Conservation (phyloP, 1,140 invertebrate species). For the Acyrthosiphon pisum region DNA sequence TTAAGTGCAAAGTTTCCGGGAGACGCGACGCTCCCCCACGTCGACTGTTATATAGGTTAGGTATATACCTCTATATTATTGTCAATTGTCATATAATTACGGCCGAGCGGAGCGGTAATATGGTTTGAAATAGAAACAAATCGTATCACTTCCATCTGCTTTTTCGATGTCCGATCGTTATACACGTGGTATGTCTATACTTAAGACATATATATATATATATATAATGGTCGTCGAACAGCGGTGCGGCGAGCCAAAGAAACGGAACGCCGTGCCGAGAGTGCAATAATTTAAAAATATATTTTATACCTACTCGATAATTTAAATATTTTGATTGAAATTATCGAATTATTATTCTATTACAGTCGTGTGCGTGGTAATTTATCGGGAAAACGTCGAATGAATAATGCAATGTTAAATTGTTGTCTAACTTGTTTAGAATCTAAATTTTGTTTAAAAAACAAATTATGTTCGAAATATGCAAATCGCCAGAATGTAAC, state of each 20-base stretch:
- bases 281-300: background rate
- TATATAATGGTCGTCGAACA: background rate
- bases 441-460: background rate
- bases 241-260: background rate
- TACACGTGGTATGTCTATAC: background rate
- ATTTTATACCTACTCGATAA: background rate
- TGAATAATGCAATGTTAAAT: background rate
- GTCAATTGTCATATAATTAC: background rate
- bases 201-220: background rate
- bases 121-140: background rate
- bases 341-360: slow-evolving; percentile 16
- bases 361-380: background rate
- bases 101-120: background rate
- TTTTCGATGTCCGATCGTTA: background rate
- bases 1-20: slow-evolving; percentile 29
- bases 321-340: slow-evolving; percentile 14
- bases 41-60: background rate
- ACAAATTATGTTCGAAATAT: background rate
- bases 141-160: background rate
- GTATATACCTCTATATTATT: background rate
- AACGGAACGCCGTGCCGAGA: background rate
- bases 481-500: background rate
- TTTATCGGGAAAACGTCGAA: background rate
- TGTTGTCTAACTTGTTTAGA: background rate
- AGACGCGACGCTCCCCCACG: too few species aligned